Base-by-base conservation (phyloP, 2,113 vertebrate genomes). In the Leucoraja erinaceus region DNA sequence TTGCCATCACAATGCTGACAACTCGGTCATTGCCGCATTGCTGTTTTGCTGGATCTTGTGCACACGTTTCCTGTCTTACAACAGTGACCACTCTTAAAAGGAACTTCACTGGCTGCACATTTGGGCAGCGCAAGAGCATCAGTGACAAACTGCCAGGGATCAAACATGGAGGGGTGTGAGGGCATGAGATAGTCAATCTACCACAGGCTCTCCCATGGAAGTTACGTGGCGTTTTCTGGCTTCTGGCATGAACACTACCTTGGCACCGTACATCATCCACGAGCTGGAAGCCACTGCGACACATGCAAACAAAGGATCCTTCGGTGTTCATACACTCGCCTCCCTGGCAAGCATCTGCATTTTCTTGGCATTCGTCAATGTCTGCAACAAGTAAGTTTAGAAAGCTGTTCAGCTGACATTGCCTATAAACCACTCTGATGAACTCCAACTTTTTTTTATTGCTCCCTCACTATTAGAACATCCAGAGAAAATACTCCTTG, bases 281-380 rank as follows among this genome's bases (percentile, higher is more conserved):
- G 94, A 97, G 96, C 93, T 96, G 97, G 96, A 97, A 99, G 7
- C 99, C 99, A 5, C 93, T 94, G 0, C 96, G 97, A 94, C 99
- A 99, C 93, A 94, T 96, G 83, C 99, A 99, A 38, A 97, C 96
- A 94, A 98, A 99, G 56, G 98, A 99, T 5, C 99, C 98, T 4
- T 97, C 94, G 0, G 95, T 98, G 94, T 99, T 99, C 28, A 97
- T 94, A 94, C 98, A 99, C 93, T 95, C 96, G 79, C 98, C 98
- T 84, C 95, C 94, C 81, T 94, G 95, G 94, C 99, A 99, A 93
- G 96, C 94, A 61, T 94, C 93, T 1, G 93, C 88, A 56, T 96
- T 95, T 94, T 97, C 97, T 93, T 96, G 93, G 94, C 99, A 99
- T 95, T 99, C 99, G 38, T 99, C 96, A 95, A 99, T 96, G 96